Conservation (phyloP, 2,797 vertebrate genomes). For the Ispidina picta region DNA sequence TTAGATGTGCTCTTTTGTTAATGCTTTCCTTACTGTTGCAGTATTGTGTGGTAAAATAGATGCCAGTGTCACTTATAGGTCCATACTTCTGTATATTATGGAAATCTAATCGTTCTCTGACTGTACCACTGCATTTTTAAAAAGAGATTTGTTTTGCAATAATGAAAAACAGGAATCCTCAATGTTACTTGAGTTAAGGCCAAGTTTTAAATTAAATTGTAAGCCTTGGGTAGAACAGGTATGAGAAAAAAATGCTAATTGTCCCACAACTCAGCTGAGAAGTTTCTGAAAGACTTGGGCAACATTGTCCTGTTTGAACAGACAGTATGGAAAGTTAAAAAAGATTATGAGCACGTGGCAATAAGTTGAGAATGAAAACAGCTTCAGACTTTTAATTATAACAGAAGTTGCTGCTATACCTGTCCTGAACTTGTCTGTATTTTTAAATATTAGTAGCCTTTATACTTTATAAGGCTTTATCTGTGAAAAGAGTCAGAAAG, state of each 20-base stretch:
- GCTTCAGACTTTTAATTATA: neutral
- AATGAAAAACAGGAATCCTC: slow-evolving; percentile 11
- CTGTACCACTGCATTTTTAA: neutral
- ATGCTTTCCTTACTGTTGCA: neutral
- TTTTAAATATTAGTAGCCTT: neutral
- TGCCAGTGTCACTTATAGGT: neutral
- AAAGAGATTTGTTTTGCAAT: slow-evolving; percentile 2
- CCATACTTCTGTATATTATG: neutral
- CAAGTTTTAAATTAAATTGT: slow-evolving; percentile 40
- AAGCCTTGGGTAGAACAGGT: neutral
- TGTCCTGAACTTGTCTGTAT: neutral
- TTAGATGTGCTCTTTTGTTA: neutral
- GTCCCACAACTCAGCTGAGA: neutral
- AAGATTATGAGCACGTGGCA: neutral
- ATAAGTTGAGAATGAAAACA: neutral
- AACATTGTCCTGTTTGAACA: neutral
- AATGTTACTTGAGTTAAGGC: neutral
- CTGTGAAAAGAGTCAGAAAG: neutral
- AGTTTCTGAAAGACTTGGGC: neutral
- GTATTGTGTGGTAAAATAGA: neutral
- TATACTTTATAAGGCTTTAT: neutral
- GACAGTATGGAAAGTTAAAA: neutral
- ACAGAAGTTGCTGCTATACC: neutral
- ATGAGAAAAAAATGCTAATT: neutral
- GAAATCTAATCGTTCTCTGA: neutral